Evolutionary conservation across 2,797 vertebrate species (phyloP).

Genomic region (Mastacembelus armatus): DNA sequence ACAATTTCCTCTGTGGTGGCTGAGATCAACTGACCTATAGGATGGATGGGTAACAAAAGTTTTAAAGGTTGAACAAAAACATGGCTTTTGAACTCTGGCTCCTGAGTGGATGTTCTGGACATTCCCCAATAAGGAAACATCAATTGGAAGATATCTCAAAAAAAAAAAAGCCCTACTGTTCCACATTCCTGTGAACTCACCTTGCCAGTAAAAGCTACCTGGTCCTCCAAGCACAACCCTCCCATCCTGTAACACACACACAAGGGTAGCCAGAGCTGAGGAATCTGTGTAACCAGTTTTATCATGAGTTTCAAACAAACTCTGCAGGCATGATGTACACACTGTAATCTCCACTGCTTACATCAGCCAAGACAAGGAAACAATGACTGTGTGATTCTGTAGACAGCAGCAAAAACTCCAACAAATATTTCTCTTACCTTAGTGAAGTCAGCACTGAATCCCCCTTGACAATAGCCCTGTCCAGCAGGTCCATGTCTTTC

Average conservation of each 20-base stretch:
- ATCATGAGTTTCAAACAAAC: conserved; percentile 41
- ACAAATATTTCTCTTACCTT: conserved; percentile 80
- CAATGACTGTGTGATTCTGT: conserved; percentile 24
- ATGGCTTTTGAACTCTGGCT: conserved; percentile 17
- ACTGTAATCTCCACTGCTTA: conserved; percentile 20
- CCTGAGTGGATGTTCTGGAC: conserved; percentile 4
- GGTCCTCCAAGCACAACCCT: conserved; percentile 90
- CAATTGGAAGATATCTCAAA: conserved; percentile 1
- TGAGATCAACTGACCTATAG: conserved; percentile 89
- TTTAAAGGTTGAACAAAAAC: conserved; percentile 32
- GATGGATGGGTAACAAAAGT: conserved; percentile 5
- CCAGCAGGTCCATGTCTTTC: conserved; percentile 84
- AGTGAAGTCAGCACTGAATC: conserved; percentile 92
- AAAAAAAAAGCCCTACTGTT: conserved; percentile 14
- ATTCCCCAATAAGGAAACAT: conserved; percentile 23
- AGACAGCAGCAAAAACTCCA: conserved; percentile 25
- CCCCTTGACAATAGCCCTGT: conserved; percentile 92
- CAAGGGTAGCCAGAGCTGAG: conserved; percentile 43
- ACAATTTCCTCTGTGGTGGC: conserved; percentile 88
- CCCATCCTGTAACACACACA: conserved; percentile 82
- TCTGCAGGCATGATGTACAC: conserved; percentile 27
- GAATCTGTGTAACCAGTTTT: conserved; percentile 22
- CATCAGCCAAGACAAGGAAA: conserved; percentile 25
- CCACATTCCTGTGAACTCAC: conserved; percentile 75
- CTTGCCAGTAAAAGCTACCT: conserved; percentile 94